Percentiles rank a stretch among this genome's conserved stretches.
Evolutionary conservation across 1,140 invertebrate species (phyloP).

Genomic region (Eciton burchellii): DNA sequence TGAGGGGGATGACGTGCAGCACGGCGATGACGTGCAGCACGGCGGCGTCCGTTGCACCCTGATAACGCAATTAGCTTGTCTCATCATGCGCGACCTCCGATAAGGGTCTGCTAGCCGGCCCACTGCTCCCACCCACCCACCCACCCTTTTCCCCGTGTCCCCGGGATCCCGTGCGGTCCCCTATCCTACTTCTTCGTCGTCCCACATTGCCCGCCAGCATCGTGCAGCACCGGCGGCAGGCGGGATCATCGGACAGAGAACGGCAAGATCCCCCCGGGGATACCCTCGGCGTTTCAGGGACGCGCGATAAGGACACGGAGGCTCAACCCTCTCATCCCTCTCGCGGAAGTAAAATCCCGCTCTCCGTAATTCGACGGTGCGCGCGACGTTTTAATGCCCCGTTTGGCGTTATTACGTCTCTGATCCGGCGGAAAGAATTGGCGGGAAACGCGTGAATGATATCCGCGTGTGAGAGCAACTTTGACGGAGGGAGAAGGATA

Average conservation of each 20-base stretch:
- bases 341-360: constrained; percentile 63
- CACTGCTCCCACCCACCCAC: neutral
- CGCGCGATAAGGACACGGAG: constrained; percentile 77
- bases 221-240: no score
- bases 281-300: constrained; percentile 72
- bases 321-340: constrained; percentile 78
- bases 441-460: no score
- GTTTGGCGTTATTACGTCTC: no score
- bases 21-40: constrained; percentile 46
- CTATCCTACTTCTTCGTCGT: constrained; percentile 49
- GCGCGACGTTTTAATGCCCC: constrained; percentile 80
- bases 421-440: no score
- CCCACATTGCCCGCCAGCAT: constrained; percentile 36
- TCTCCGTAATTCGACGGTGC: constrained; percentile 42
- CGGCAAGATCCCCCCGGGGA: constrained; percentile 73
- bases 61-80: constrained; percentile 81
- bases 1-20: neutral
- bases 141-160: neutral
- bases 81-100: constrained; percentile 79
- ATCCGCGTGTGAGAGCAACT: no score
- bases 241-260: no score
- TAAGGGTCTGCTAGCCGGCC: constrained; percentile 72
- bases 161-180: neutral
- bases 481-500: no score
- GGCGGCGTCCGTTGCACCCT: constrained; percentile 70